Evolutionary conservation across 92 coral and sea anemone species (phyloP).

Genomic region (Epizoanthus rinbou): DNA sequence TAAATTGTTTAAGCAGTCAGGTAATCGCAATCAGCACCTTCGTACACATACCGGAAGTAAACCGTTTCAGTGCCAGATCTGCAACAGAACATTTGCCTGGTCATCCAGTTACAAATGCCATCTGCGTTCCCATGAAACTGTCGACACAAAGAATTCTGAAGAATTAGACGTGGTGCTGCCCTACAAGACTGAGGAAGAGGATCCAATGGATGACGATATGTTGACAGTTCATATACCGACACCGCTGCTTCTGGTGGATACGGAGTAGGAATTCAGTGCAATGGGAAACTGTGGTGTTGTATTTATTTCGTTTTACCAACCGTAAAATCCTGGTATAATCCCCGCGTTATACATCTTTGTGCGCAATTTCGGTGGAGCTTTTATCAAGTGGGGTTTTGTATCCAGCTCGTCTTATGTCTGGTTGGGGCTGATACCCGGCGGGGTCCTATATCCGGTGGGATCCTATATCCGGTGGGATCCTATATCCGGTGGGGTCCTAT

Average conservation of each 20-base stretch:
- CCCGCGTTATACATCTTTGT: too few species aligned
- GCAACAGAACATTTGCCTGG: constrained; percentile 43
- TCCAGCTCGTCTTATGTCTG: too few species aligned
- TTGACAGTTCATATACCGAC: constrained; percentile 36
- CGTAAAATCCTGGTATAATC: too few species aligned
- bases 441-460: too few species aligned
- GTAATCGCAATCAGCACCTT: constrained; percentile 36
- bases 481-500: too few species aligned
- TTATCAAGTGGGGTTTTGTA: too few species aligned
- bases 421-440: too few species aligned
- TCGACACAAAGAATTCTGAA: not conserved
- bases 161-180: not conserved
- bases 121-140: constrained; percentile 31
- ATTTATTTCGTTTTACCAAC: too few species aligned
- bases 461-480: too few species aligned
- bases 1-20: constrained; percentile 33
- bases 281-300: too few species aligned
- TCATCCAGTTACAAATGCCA: constrained; percentile 41
- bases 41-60: constrained; percentile 40
- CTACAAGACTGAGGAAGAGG: constrained; percentile 5
- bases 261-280: not conserved
- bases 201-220: constrained; percentile 36
- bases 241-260: constrained; percentile 34
- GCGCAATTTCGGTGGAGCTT: too few species aligned
- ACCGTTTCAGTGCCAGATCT: constrained; percentile 34